Conservation (phyloP, 1,140 invertebrate genomes). For the Sinonovacula constricta region DNA sequence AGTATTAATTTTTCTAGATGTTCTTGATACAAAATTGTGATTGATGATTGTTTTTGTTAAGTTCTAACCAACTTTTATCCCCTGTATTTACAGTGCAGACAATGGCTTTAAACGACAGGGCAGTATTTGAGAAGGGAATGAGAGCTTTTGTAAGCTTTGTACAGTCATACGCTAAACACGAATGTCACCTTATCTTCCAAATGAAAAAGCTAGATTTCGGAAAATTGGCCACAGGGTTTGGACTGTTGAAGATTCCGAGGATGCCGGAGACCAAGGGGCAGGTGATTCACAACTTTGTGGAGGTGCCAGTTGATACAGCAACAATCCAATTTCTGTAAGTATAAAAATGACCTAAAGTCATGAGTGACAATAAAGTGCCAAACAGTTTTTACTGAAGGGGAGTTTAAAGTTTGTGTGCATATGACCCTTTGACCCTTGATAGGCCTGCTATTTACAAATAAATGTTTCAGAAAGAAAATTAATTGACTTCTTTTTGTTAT, state of each 20-base stretch:
- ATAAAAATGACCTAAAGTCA: background rate
- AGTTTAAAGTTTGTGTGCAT: too few relatives aligned
- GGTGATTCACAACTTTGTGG: slow-evolving; percentile 82
- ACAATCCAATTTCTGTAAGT: slow-evolving; percentile 86
- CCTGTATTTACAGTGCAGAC: slow-evolving; percentile 55
- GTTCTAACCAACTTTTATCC: too few relatives aligned
- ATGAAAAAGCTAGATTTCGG: slow-evolving; percentile 94
- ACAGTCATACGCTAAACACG: slow-evolving; percentile 96
- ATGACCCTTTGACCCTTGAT: too few relatives aligned
- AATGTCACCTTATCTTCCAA: slow-evolving; percentile 93
- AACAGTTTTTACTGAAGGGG: too few relatives aligned
- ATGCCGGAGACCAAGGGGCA: slow-evolving; percentile 94
- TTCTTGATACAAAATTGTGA: too few relatives aligned
- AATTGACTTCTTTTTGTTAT: too few relatives aligned
- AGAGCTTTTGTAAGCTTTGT: slow-evolving; percentile 97
- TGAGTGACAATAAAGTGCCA: too few relatives aligned
- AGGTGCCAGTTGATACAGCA: slow-evolving; percentile 86
- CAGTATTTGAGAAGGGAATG: slow-evolving; percentile 92
- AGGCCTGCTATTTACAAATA: too few relatives aligned
- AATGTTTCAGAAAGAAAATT: too few relatives aligned
- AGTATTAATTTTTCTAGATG: too few relatives aligned
- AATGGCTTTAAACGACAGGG: slow-evolving; percentile 77
- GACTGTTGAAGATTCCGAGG: slow-evolving; percentile 91
- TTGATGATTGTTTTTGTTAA: too few relatives aligned
- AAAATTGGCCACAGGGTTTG: slow-evolving; percentile 91